Percentiles rank a stretch among this genome's conserved stretches.
Conservation (phyloP, 2,113 vertebrate species). For the Circaetus gallicus region DNA sequence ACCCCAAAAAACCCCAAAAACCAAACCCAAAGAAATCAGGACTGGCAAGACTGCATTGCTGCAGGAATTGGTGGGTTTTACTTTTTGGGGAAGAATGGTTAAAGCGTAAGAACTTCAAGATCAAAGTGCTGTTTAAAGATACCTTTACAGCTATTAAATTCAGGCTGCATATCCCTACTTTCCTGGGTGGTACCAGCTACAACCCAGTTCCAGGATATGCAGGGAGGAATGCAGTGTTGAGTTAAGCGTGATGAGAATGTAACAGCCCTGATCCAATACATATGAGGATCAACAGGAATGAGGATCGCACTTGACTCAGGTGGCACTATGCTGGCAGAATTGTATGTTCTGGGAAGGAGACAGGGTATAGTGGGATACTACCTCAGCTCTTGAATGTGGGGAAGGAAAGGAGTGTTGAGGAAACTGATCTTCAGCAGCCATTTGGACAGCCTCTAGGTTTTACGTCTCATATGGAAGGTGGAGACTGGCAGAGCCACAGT, state of each 20-base stretch:
- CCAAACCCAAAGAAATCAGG: background rate
- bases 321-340: background rate
- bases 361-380: background rate
- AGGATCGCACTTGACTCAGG: background rate
- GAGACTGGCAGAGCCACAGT: accelerated
- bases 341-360: background rate
- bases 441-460: background rate
- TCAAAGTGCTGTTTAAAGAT: background rate
- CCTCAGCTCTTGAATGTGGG: background rate
- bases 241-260: background rate
- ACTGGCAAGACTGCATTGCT: background rate
- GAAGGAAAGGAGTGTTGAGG: background rate
- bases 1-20: too few species aligned
- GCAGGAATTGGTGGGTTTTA: background rate
- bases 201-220: background rate
- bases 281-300: background rate
- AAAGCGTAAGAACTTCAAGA: background rate
- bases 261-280: too few species aligned
- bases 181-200: background rate
- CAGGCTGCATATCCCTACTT: background rate
- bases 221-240: background rate
- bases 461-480: background rate
- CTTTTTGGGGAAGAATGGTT: background rate
- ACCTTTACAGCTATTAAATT: background rate
- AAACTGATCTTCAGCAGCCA: background rate